phyloP scores from a whole-genome alignment of 2,888 invertebrate genomes.

The Callyntrura sp. region DNA sequence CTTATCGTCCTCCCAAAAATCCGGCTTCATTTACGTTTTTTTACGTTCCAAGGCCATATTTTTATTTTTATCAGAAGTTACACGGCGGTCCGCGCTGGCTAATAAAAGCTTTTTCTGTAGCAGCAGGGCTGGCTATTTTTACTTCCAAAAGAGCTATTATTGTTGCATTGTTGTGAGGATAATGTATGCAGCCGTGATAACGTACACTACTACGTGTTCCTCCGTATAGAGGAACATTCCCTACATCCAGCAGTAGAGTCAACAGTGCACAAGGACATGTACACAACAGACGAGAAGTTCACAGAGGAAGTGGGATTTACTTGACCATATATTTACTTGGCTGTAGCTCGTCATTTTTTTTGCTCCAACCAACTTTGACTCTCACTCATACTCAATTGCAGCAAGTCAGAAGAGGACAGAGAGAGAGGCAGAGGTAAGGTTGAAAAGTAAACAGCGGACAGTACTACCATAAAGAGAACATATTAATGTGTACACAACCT shows the following conservation, averaged over 20 bases:
- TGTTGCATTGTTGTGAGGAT: too few relatives aligned
- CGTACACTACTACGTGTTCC: background rate
- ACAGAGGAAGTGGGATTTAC: conserved; percentile 24
- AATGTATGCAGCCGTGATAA: too few relatives aligned
- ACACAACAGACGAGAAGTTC: background rate
- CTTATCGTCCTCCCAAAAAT: too few relatives aligned
- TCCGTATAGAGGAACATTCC: background rate
- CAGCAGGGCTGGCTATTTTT: too few relatives aligned
- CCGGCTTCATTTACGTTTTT: too few relatives aligned
- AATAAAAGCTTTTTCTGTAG: too few relatives aligned
- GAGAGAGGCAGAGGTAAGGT: conserved; percentile 5
- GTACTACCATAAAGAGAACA: background rate
- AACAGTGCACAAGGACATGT: background rate
- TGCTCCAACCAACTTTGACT: background rate
- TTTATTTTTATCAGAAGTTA: too few relatives aligned
- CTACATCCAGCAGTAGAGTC: too few relatives aligned
- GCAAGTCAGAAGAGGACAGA: conserved; percentile 5
- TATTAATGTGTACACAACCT: too few relatives aligned
- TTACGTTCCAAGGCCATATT: too few relatives aligned
- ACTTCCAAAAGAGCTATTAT: too few relatives aligned
- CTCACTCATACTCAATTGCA: conserved; percentile 30
- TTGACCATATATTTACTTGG: conserved; percentile 39
- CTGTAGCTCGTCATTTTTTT: background rate
- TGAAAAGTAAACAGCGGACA: background rate
- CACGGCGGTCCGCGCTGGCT: too few relatives aligned